These are phyloP conservation scores for Novumbra hubbsi DNA, from an alignment of 2,797 vertebrate genomes.

Conservation along the genomic window DNA sequence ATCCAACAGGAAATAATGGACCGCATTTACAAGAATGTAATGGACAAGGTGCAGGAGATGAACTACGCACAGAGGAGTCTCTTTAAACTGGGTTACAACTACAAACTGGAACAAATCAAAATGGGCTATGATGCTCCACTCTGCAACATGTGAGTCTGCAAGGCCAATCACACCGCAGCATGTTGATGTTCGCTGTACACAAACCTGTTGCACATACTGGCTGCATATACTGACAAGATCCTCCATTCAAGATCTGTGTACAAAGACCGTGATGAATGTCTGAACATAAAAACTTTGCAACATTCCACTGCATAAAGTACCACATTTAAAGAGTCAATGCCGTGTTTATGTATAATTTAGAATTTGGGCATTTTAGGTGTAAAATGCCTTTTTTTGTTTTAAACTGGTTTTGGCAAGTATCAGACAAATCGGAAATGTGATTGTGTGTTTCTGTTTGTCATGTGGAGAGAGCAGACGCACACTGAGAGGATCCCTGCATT, in stretches of 20 bases:
- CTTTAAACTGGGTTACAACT: slow-evolving; percentile 87
- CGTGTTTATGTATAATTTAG: background rate
- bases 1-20: slow-evolving; percentile 85
- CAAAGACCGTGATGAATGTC: background rate
- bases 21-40: slow-evolving; percentile 87
- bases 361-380: background rate
- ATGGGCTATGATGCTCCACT: slow-evolving; percentile 83
- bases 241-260: background rate
- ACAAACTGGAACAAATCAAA: slow-evolving; percentile 86
- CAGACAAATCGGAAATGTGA: no score
- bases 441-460: no score
- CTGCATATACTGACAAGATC: background rate
- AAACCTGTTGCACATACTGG: background rate
- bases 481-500: no score
- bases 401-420: no score
- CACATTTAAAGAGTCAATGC: background rate
- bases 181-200: background rate
- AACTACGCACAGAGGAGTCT: slow-evolving; percentile 82
- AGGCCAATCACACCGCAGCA: background rate
- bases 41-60: slow-evolving; percentile 88
- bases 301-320: background rate
- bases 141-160: slow-evolving; percentile 80
- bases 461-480: no score
- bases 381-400: background rate
- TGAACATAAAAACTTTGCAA: background rate